Conservation (phyloP, 2,113 vertebrate species). For the Redunca redunca region DNA sequence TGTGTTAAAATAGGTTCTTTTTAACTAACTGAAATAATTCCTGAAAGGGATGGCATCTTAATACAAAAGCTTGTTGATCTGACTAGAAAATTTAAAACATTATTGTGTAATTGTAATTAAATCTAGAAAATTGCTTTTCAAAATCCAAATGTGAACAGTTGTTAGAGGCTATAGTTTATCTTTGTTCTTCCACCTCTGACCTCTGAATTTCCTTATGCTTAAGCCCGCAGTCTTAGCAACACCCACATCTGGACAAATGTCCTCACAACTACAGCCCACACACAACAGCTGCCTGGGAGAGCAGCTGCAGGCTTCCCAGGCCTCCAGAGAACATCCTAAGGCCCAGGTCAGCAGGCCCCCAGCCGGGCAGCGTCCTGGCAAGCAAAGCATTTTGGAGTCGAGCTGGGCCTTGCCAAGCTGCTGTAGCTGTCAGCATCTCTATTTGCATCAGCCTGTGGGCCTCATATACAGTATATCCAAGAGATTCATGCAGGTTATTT, state of each 20-base stretch:
- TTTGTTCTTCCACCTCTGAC: neutral
- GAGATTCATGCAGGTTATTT: neutral
- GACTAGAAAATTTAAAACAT: neutral
- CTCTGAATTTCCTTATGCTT: neutral
- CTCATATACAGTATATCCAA: neutral
- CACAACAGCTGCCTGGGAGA: neutral
- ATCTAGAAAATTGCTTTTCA: neutral
- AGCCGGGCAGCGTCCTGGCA: neutral
- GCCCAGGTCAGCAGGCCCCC: neutral
- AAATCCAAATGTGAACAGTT: conserved; percentile 14
- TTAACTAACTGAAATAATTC: neutral
- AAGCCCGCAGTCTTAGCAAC: neutral
- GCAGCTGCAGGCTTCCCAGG: neutral
- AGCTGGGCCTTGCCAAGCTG: conserved; percentile 36
- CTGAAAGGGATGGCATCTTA: neutral
- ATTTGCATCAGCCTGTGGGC: neutral
- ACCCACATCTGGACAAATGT: neutral
- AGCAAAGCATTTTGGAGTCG: neutral
- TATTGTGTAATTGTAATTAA: conserved; percentile 15
- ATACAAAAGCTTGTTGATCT: neutral
- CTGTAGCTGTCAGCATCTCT: neutral
- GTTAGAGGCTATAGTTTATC: neutral
- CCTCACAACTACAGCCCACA: neutral
- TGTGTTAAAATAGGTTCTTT: neutral
- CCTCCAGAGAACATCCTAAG: neutral